These are phyloP conservation scores for Stenopsyche tienmushanensis DNA, from an alignment of 1,140 invertebrate species.

Conservation along the genomic window DNA sequence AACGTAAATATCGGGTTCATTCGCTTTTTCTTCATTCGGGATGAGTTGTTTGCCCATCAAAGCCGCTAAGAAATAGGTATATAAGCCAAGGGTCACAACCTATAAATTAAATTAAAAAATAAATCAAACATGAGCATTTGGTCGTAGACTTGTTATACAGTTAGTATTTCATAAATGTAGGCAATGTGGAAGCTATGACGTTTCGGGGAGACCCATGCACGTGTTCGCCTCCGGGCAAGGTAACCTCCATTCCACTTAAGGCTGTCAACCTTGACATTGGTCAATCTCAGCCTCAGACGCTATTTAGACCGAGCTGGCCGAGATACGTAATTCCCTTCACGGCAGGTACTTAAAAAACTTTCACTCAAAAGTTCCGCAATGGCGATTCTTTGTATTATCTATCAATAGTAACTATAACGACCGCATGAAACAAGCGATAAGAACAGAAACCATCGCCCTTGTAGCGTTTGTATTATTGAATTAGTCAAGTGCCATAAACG, in stretches of 20 bases:
- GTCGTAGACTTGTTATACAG: background rate
- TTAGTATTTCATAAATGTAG: background rate
- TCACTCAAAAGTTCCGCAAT: too few relatives aligned
- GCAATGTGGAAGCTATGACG: background rate
- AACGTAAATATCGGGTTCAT: slow-evolving; percentile 83
- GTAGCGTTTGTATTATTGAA: too few relatives aligned
- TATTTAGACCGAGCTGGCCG: too few relatives aligned
- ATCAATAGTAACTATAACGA: too few relatives aligned
- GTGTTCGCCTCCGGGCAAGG: slow-evolving; percentile 32
- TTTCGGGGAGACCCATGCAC: slow-evolving; percentile 7
- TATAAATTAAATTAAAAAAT: slow-evolving; percentile 55
- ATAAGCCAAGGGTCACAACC: slow-evolving; percentile 89
- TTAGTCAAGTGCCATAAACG: too few relatives aligned
- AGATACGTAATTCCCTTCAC: too few relatives aligned
- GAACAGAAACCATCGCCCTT: too few relatives aligned
- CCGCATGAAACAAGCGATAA: too few relatives aligned
- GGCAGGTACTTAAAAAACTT: too few relatives aligned
- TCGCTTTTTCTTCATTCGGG: slow-evolving; percentile 58
- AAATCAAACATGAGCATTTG: too few relatives aligned
- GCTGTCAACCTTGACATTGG: slow-evolving; percentile 10
- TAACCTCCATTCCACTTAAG: slow-evolving; percentile 5
- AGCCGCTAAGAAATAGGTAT: slow-evolving; percentile 89
- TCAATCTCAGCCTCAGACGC: too few relatives aligned
- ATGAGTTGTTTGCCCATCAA: slow-evolving; percentile 82
- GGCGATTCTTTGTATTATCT: too few relatives aligned